phyloP scores from a whole-genome alignment of 2,797 vertebrate genomes.

The Enteromius afrohamiltoni region DNA sequence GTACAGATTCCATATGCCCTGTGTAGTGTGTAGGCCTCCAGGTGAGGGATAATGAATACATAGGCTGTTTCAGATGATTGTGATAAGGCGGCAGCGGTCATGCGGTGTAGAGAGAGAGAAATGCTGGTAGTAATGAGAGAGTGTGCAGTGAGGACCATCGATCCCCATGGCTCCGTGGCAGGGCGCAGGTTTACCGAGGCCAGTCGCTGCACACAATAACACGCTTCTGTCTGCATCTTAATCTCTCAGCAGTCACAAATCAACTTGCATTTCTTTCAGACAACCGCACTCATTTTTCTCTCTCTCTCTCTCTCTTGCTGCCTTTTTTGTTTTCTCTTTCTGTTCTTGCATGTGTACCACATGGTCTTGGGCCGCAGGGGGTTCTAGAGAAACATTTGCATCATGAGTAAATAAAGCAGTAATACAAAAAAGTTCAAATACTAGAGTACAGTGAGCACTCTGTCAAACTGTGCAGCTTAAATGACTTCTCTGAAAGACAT shows the following conservation, averaged over 20 bases:
- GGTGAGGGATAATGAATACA: constrained; percentile 60
- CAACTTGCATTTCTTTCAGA: constrained; percentile 34
- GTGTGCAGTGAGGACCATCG: constrained; percentile 45
- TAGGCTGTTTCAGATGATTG: constrained; percentile 55
- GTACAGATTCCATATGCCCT: constrained; percentile 29
- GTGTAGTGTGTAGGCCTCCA: constrained; percentile 42
- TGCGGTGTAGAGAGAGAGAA: constrained; percentile 11
- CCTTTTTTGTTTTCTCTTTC: neutral
- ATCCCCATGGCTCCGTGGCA: constrained; percentile 55
- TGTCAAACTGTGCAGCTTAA: neutral
- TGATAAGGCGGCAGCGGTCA: constrained; percentile 37
- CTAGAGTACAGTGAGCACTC: neutral
- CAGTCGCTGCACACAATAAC: constrained; percentile 51
- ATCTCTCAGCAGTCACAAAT: constrained; percentile 53
- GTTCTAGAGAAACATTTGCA: constrained; percentile 32
- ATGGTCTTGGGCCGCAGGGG: constrained; percentile 15
- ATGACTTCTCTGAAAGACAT: neutral
- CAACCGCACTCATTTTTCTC: neutral
- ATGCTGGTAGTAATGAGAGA: constrained; percentile 58
- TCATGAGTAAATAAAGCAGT: constrained; percentile 45
- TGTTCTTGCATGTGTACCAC: constrained; percentile 15
- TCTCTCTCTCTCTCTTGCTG: neutral
- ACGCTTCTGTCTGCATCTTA: constrained; percentile 58
- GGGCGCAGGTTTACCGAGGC: constrained; percentile 42
- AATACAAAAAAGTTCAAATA: constrained; percentile 34